phyloP scores from a whole-genome alignment of 2,113 vertebrate genomes.

The Vulpes lagopus region DNA sequence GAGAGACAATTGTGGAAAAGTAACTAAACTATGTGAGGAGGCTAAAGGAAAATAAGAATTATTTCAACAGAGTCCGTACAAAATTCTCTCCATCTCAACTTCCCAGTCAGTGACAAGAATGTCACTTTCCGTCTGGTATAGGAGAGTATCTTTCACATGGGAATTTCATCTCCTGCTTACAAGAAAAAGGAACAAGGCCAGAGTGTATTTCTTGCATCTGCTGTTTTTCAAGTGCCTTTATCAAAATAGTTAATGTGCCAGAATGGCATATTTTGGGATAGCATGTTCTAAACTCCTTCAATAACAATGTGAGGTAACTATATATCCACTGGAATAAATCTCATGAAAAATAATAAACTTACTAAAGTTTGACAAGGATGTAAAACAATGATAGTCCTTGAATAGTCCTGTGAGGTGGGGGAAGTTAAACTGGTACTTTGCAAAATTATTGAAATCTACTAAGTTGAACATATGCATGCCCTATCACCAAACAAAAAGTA shows the following conservation, averaged over 20 bases:
- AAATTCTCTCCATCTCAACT: not conserved
- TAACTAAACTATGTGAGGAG: not conserved
- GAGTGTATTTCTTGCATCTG: not conserved
- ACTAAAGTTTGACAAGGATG: not conserved
- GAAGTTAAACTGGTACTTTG: not conserved
- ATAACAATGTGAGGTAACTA: not conserved
- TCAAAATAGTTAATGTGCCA: not conserved
- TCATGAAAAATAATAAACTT: not conserved
- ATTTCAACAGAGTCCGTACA: not conserved
- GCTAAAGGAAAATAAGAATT: not conserved
- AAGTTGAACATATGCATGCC: not conserved
- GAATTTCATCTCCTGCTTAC: not conserved
- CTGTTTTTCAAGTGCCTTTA: not conserved
- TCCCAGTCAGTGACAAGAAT: not conserved
- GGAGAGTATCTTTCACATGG: not conserved
- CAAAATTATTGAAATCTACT: not conserved
- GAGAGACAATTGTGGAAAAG: not conserved
- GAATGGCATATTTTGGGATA: not conserved
- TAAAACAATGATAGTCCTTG: not conserved
- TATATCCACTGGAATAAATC: not conserved
- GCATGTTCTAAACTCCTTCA: not conserved
- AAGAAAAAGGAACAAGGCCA: not conserved
- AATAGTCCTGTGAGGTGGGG: not conserved
- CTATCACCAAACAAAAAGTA: not conserved
- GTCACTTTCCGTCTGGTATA: not conserved